Conservation (phyloP, 2,113 vertebrate species). For the Nesoenas mayeri region DNA sequence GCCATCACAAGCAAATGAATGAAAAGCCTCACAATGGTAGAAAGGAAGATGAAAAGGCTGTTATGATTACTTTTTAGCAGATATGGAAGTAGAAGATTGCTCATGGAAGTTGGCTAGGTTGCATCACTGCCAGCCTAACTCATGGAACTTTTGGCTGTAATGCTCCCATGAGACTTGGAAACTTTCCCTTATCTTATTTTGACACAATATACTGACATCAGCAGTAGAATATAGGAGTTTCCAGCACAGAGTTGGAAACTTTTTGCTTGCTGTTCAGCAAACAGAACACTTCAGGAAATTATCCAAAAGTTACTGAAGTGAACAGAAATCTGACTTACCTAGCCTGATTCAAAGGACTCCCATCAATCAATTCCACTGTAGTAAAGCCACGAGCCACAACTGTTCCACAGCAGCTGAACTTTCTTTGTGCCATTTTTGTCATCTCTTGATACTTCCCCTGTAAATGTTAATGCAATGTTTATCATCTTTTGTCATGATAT, state of each 20-base stretch:
- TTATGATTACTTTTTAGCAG: not conserved
- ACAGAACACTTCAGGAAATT: not conserved
- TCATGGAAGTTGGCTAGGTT: not conserved
- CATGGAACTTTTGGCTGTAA: not conserved
- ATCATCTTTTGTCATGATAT: not conserved
- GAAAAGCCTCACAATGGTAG: not conserved
- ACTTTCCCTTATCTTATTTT: not conserved
- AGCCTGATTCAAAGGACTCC: not conserved
- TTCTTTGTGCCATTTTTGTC: not conserved
- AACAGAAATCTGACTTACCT: not conserved
- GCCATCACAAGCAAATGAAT: not conserved
- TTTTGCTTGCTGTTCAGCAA: not conserved
- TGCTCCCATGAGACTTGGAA: not conserved
- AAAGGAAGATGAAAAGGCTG: not conserved
- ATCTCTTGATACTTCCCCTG: not conserved
- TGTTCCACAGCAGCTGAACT: not conserved
- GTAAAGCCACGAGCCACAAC: not conserved
- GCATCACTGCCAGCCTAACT: not conserved
- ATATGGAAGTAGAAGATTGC: not conserved
- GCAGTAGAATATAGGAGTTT: not conserved
- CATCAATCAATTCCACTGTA: not conserved
- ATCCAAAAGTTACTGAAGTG: not conserved
- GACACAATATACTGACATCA: not conserved
- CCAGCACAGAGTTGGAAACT: not conserved
- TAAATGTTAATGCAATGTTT: not conserved